Conservation (phyloP, 2,797 vertebrate species). For the Harpagifer antarcticus region DNA sequence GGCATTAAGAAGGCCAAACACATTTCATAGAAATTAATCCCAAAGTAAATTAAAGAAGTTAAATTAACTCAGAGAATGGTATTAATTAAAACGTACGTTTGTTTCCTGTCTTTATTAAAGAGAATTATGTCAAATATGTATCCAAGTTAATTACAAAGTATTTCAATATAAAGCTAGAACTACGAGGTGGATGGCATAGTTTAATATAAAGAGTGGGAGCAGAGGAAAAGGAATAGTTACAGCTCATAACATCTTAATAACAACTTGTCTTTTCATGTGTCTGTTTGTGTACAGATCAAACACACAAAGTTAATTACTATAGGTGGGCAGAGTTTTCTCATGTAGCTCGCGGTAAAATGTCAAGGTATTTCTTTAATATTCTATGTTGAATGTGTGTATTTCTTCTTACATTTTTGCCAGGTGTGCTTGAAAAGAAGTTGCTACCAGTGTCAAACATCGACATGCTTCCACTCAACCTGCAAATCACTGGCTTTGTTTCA, state of each 20-base stretch:
- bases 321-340: not conserved
- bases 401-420: not conserved
- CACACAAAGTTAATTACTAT: not conserved
- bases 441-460: conserved; percentile 8
- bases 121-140: not conserved
- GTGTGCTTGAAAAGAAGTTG: not conserved
- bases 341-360: not conserved
- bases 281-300: not conserved
- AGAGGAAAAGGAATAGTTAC: no score
- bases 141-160: no score
- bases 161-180: no score
- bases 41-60: not conserved
- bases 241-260: no score
- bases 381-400: not conserved
- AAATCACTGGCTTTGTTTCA: conserved; percentile 31
- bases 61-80: not conserved
- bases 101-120: not conserved
- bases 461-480: conserved; percentile 13
- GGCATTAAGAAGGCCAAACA: not conserved
- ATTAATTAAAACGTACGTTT: not conserved
- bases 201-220: no score
- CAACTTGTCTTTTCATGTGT: no score
- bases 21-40: not conserved
- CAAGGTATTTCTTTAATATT: not conserved
- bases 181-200: no score